Percentiles rank a stretch among this genome's conserved stretches.
These are phyloP conservation scores for Benthosema pterotum DNA, from an alignment of 2,797 vertebrate species.

Conservation along the genomic window DNA sequence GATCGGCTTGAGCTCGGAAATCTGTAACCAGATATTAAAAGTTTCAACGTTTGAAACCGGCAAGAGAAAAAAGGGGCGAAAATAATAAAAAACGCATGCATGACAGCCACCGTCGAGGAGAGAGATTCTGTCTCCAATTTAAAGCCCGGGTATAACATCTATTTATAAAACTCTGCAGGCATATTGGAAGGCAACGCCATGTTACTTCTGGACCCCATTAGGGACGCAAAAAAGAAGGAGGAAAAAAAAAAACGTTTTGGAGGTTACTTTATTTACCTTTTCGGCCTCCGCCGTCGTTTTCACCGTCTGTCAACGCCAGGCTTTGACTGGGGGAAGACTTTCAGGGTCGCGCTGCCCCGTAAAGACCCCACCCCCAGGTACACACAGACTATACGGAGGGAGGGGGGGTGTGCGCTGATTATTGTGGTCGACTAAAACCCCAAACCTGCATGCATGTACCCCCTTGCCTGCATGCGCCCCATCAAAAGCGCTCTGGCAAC, in stretches of 20 bases:
- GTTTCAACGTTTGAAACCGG: conserved; percentile 76
- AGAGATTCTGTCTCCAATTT: conserved; percentile 81
- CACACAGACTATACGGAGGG: too few relatives aligned
- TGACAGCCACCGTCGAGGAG: conserved; percentile 70
- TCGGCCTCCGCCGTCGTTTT: conserved; percentile 71
- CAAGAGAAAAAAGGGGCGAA: conserved; percentile 78
- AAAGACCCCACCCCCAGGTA: conserved; percentile 71
- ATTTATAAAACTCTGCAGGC: conserved; percentile 80
- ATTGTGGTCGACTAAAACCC: conserved; percentile 66
- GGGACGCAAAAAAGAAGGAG: too few relatives aligned
- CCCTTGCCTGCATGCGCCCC: too few relatives aligned
- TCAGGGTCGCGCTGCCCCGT: conserved; percentile 53
- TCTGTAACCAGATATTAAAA: conserved; percentile 81
- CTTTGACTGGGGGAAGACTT: conserved; percentile 65
- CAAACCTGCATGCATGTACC: conserved; percentile 34
- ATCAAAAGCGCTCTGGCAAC: conserved; percentile 40
- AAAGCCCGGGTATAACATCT: conserved; percentile 73
- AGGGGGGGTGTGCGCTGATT: conserved; percentile 54
- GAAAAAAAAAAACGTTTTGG: conserved; percentile 69
- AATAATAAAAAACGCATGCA: conserved; percentile 83
- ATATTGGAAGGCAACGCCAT: conserved; percentile 58
- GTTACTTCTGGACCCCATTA: conserved; percentile 81
- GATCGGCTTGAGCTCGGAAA: conserved; percentile 64
- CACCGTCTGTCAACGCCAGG: conserved; percentile 71
- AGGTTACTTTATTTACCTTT: conserved; percentile 78